Conservation (phyloP, 2,113 vertebrate species). For the Anarrhichthys ocellatus region DNA sequence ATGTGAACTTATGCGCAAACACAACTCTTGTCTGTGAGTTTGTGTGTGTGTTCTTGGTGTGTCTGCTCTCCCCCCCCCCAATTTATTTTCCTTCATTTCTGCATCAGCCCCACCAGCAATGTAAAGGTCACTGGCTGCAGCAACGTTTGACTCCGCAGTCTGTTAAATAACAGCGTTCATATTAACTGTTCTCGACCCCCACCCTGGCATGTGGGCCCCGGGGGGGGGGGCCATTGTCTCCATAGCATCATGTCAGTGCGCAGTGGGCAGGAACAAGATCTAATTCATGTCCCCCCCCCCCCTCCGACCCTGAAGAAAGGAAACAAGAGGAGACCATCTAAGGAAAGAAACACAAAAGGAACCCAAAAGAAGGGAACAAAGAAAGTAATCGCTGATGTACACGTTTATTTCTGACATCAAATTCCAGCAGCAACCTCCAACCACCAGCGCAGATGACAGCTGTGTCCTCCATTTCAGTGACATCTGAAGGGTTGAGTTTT, state of each 20-base stretch:
- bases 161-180: conserved; percentile 69
- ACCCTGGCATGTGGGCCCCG: conserved; percentile 26
- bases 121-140: conserved; percentile 74
- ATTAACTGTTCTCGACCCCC: conserved; percentile 67
- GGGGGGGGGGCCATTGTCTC: conserved; percentile 55
- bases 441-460: conserved; percentile 27
- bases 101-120: conserved; percentile 69
- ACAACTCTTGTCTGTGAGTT: conserved; percentile 1
- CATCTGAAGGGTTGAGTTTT: conserved; percentile 14
- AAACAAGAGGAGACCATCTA: not conserved
- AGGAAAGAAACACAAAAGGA: not conserved
- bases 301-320: not conserved
- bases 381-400: not conserved
- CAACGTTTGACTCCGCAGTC: conserved; percentile 66
- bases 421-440: conserved; percentile 27
- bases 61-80: conserved; percentile 9
- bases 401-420: conserved; percentile 13
- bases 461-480: conserved; percentile 17
- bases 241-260: conserved; percentile 44
- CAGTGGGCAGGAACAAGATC: conserved; percentile 37
- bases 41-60: conserved; percentile 24
- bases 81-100: conserved; percentile 52
- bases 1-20: conserved; percentile 41
- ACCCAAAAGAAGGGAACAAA: not conserved
- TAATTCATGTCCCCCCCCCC: conserved; percentile 27